A percentile compares a stretch with the other conserved stretches of the same genome.
Conservation (phyloP, 2,113 vertebrate species). For the Pseudonaja textilis region DNA sequence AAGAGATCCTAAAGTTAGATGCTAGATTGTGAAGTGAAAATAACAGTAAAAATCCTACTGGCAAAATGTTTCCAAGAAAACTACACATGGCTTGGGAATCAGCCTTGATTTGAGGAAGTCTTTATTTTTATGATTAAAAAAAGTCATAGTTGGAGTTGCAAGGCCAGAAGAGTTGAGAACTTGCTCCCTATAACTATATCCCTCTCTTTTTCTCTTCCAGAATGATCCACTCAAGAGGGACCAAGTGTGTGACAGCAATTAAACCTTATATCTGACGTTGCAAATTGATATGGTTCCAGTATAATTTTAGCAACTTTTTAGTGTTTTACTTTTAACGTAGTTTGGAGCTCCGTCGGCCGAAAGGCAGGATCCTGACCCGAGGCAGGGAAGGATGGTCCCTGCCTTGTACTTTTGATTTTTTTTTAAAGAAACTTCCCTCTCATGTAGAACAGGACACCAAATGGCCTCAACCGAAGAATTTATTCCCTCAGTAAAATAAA, state of each 20-base stretch:
- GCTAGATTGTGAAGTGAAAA: neutral
- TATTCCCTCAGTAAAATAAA: constrained; percentile 10
- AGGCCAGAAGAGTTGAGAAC: neutral
- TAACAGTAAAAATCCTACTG: neutral
- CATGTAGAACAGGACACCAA: constrained; percentile 2
- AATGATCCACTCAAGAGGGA: neutral
- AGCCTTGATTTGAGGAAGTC: neutral
- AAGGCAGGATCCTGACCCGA: neutral
- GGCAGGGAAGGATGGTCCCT: neutral
- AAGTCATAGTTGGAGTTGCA: neutral
- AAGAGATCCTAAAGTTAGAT: neutral
- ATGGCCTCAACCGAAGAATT: neutral
- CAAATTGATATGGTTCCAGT: neutral
- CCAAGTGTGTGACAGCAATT: neutral
- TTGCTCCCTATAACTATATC: neutral
- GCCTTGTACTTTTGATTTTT: neutral
- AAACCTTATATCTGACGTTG: too few species aligned
- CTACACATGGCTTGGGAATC: neutral
- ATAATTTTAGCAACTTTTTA: neutral
- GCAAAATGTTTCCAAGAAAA: neutral
- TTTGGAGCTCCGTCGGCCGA: neutral
- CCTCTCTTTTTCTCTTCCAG: constrained; percentile 1
- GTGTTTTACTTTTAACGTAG: constrained; percentile 30
- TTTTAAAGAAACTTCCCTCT: neutral
- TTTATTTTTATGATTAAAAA: neutral